These are phyloP conservation scores for Phrynocephalus guinanensis DNA, from an alignment of 2,797 vertebrate species.

Conservation along the genomic window DNA sequence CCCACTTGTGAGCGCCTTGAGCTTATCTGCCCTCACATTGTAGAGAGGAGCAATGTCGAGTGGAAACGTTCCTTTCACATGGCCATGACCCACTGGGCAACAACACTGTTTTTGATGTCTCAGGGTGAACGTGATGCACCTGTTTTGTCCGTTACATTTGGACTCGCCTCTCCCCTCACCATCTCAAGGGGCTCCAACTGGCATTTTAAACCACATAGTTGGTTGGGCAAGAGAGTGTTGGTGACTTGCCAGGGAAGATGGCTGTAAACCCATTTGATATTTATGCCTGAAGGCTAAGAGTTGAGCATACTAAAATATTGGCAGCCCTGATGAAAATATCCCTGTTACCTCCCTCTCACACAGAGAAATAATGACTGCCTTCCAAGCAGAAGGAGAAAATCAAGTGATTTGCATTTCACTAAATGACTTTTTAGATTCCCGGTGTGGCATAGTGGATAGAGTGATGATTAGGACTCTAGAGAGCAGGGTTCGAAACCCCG, in stretches of 20 bases:
- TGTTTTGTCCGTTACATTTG: background rate
- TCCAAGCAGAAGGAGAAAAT: no score
- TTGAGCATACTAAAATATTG: no score
- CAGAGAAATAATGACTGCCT: no score
- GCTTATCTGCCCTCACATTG: background rate
- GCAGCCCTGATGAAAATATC: no score
- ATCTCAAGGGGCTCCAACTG: background rate
- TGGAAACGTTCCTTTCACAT: background rate
- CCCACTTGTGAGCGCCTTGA: background rate
- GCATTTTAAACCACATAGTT: background rate
- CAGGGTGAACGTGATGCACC: background rate
- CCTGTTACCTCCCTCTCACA: no score
- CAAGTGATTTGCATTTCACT: no score
- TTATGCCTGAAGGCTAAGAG: no score
- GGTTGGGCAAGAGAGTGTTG: background rate
- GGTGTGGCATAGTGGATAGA: no score
- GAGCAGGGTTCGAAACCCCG: no score
- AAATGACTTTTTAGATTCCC: no score
- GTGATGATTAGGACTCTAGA: no score
- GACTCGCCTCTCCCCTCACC: background rate
- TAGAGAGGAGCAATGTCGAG: constrained; percentile 6
- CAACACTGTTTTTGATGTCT: background rate
- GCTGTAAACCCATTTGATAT: no score
- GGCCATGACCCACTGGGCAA: background rate
- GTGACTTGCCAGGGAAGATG: background rate